phyloP scores from a whole-genome alignment of 2,888 invertebrate species.

The Arctia plantaginis region DNA sequence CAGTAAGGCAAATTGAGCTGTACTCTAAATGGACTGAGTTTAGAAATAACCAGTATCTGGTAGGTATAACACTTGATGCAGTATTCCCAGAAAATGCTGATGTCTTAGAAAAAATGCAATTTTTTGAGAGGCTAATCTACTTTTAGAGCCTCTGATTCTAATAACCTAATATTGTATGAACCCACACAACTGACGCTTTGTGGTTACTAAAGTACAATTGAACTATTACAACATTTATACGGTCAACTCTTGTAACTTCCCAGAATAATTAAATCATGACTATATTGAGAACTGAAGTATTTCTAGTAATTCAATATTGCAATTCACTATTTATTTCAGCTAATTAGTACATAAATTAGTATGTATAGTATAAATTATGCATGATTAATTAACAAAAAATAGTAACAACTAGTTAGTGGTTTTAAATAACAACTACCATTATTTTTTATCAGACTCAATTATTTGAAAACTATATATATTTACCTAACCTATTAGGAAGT shows the following conservation, averaged over 20 bases:
- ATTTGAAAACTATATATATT: not conserved
- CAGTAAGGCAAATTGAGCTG: too few species aligned
- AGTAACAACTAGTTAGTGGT: not conserved
- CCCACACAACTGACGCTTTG: not conserved
- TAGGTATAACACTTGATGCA: not conserved
- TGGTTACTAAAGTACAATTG: not conserved
- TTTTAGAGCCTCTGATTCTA: not conserved
- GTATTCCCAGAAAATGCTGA: not conserved
- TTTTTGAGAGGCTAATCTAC: not conserved
- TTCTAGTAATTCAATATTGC: not conserved
- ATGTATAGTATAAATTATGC: not conserved
- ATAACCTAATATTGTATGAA: not conserved
- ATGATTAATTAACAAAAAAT: not conserved
- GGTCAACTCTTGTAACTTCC: not conserved
- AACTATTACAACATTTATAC: not conserved
- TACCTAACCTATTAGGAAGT: not conserved
- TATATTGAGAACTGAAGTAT: not conserved
- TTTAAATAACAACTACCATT: not conserved
- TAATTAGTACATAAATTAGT: not conserved
- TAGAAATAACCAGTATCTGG: not conserved
- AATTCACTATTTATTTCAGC: not conserved
- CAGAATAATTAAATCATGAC: not conserved
- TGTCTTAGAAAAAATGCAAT: not conserved
- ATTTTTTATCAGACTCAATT: not conserved
- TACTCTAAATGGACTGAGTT: not conserved